These are phyloP conservation scores for Rhynchopsitta pachyrhyncha DNA, from an alignment of 2,113 vertebrate genomes.

Conservation along the genomic window DNA sequence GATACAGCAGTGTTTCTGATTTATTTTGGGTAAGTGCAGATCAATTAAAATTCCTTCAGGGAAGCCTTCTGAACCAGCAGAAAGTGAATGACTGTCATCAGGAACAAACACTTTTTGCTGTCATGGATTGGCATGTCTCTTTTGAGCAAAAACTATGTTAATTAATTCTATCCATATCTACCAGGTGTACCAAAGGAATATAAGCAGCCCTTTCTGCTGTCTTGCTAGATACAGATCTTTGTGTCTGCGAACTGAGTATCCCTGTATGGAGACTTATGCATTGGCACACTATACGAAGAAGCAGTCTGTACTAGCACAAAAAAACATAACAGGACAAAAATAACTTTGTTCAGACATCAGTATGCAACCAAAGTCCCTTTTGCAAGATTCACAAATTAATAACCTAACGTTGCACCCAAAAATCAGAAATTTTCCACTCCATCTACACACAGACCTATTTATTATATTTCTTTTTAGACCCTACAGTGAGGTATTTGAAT, in stretches of 20 bases:
- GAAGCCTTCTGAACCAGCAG: constrained; percentile 70
- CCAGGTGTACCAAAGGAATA: constrained; percentile 60
- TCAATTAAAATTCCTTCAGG: constrained; percentile 72
- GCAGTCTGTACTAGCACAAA: constrained; percentile 24
- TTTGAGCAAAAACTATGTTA: constrained; percentile 60
- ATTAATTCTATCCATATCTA: constrained; percentile 65
- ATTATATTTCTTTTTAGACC: not conserved
- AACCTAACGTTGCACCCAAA: not conserved
- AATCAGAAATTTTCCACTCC: not conserved
- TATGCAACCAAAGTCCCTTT: constrained; percentile 17
- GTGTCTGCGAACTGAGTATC: not conserved
- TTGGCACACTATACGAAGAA: not conserved
- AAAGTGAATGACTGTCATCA: constrained; percentile 67
- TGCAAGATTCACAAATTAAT: constrained; percentile 11
- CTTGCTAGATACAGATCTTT: constrained; percentile 15
- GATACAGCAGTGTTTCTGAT: constrained; percentile 64
- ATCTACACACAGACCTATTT: not conserved
- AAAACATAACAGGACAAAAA: constrained; percentile 40
- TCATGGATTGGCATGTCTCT: constrained; percentile 35
- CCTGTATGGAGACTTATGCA: not conserved
- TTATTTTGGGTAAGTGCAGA: constrained; percentile 71
- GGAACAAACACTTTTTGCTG: constrained; percentile 67
- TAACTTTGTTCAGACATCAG: constrained; percentile 50
- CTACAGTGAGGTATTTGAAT: not conserved
- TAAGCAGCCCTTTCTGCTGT: not conserved